Conservation (phyloP, 2,113 vertebrate species). For the Anoplopoma fimbria region DNA sequence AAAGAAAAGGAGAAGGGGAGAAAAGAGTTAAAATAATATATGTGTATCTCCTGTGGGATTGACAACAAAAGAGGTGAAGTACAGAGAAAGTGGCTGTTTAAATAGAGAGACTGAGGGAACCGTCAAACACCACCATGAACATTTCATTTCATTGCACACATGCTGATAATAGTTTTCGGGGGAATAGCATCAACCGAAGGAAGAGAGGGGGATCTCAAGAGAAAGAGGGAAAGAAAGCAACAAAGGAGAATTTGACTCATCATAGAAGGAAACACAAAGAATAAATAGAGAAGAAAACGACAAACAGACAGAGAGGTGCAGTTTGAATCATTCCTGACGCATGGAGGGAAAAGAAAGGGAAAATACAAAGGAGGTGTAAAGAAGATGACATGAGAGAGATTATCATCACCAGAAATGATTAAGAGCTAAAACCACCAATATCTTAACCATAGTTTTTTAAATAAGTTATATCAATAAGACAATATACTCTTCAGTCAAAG, state of each 20-base stretch:
- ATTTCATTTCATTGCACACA: conserved; percentile 48
- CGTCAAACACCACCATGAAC: conserved; percentile 23
- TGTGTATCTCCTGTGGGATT: background rate
- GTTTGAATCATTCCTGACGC: background rate
- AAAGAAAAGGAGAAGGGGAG: background rate
- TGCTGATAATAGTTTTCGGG: conserved; percentile 34
- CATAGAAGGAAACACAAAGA: background rate
- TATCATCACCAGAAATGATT: background rate
- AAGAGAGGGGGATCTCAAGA: conserved; percentile 2
- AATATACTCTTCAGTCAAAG: background rate
- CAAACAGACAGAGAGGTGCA: background rate
- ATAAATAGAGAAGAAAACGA: background rate
- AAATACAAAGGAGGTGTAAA: background rate
- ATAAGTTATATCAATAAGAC: background rate
- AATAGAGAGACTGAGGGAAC: conserved; percentile 30
- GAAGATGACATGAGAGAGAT: background rate
- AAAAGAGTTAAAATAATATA: background rate
- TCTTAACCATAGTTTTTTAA: background rate
- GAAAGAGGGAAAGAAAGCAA: background rate
- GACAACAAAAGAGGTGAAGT: conserved; percentile 15
- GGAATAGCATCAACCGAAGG: background rate
- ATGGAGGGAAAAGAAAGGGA: background rate
- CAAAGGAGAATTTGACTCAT: background rate
- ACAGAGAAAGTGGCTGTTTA: conserved; percentile 38
- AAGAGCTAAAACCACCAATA: background rate